A percentile compares a stretch with the other conserved stretches of the same genome.
Evolutionary conservation across 2,888 invertebrate species (phyloP).

Genomic region (Trissolcus japonicus): DNA sequence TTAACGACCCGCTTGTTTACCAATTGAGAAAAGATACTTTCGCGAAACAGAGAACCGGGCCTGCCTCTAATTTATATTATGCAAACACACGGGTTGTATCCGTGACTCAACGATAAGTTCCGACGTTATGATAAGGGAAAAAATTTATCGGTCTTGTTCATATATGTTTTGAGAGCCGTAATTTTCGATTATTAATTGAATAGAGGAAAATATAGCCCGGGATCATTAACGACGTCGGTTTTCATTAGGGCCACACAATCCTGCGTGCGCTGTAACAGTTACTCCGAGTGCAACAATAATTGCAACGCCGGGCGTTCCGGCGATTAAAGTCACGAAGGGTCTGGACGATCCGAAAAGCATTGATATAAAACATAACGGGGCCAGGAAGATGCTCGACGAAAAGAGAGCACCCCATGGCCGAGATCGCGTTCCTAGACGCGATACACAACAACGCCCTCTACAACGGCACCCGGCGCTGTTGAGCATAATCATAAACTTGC

Average conservation of each 20-base stretch:
- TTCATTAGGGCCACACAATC: constrained; percentile 27
- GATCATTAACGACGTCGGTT: constrained; percentile 24
- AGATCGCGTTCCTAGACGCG: constrained; percentile 4
- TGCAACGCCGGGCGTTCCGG: constrained; percentile 48
- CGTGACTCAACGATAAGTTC: constrained; percentile 10
- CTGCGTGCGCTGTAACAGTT: constrained; percentile 52
- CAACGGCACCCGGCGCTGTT: background rate
- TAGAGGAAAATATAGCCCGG: too few relatives aligned
- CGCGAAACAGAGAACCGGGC: constrained; percentile 23
- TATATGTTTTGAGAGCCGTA: too few relatives aligned
- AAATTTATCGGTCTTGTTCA: too few relatives aligned
- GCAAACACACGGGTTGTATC: constrained; percentile 16
- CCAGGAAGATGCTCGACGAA: constrained; percentile 23
- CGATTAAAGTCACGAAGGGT: constrained; percentile 56
- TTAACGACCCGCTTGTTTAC: constrained; percentile 73
- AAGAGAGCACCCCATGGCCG: constrained; percentile 35
- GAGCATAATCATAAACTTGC: constrained; percentile 51
- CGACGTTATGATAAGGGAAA: too few relatives aligned
- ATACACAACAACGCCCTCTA: constrained; percentile 13
- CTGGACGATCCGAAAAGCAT: constrained; percentile 48
- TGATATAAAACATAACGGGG: constrained; percentile 50
- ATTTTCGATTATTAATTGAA: too few relatives aligned
- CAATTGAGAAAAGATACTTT: constrained; percentile 65
- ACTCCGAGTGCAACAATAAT: constrained; percentile 51
- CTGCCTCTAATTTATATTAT: constrained; percentile 22